Percentiles rank a stretch among this genome's conserved stretches.
Conservation (phyloP, 2,113 vertebrate genomes). For the Campylomormyrus numenius region DNA sequence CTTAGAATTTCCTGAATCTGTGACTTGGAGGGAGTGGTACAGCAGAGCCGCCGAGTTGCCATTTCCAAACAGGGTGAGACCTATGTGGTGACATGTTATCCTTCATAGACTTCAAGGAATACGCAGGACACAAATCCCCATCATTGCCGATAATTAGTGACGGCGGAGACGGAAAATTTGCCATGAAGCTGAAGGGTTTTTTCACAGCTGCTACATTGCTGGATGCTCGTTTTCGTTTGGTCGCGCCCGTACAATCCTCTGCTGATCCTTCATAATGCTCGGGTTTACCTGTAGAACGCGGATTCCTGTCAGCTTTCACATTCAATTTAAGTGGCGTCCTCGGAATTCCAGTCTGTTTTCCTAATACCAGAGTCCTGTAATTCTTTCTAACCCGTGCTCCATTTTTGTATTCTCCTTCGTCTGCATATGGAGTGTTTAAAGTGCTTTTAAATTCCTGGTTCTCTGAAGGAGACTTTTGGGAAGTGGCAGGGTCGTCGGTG, state of each 20-base stretch:
- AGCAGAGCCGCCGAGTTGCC: slow-evolving; percentile 94
- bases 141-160: slow-evolving; percentile 92
- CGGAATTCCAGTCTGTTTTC: slow-evolving; percentile 70
- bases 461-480: slow-evolving; percentile 63
- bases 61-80: slow-evolving; percentile 99
- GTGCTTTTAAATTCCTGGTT: slow-evolving; percentile 81
- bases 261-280: slow-evolving; percentile 73
- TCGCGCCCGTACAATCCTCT: slow-evolving; percentile 83
- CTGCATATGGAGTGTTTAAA: slow-evolving; percentile 73
- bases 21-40: slow-evolving; percentile 97
- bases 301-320: slow-evolving; percentile 76
- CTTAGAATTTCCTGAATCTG: slow-evolving; percentile 94
- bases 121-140: slow-evolving; percentile 95
- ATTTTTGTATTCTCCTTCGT: slow-evolving; percentile 82
- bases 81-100: slow-evolving; percentile 87
- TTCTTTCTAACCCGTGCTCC: slow-evolving; percentile 81
- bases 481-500: slow-evolving; percentile 52
- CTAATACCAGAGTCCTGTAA: slow-evolving; percentile 76
- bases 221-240: slow-evolving; percentile 80
- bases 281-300: slow-evolving; percentile 73
- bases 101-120: slow-evolving; percentile 92
- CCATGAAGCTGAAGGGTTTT: slow-evolving; percentile 95
- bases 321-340: slow-evolving; percentile 78
- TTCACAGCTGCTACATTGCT: slow-evolving; percentile 76
- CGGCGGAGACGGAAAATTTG: slow-evolving; percentile 94